These are phyloP conservation scores for Nebria ingens DNA, from an alignment of 1,140 invertebrate genomes.

Conservation along the genomic window DNA sequence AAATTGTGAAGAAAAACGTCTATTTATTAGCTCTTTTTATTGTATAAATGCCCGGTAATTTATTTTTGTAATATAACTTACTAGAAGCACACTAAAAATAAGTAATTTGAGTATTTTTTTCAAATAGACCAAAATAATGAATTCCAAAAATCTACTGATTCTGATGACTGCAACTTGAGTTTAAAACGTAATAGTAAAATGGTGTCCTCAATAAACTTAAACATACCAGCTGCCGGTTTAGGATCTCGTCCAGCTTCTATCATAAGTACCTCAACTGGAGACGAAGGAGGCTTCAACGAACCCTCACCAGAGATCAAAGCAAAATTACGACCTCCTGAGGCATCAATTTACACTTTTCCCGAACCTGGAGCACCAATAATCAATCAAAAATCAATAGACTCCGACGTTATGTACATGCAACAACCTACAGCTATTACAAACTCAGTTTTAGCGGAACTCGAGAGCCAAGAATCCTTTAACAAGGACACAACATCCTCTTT, in stretches of 20 bases:
- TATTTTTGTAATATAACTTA: too few relatives aligned
- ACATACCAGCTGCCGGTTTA: conserved; percentile 49
- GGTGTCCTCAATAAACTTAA: conserved; percentile 39
- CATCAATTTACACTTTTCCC: conserved; percentile 26
- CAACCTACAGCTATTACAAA: conserved; percentile 15
- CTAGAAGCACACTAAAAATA: too few relatives aligned
- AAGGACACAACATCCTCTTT: conserved; percentile 13
- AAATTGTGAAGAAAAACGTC: too few relatives aligned
- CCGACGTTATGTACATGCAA: conserved; percentile 30
- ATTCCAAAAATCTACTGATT: conserved; percentile 28
- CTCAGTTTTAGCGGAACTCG: conserved; percentile 29
- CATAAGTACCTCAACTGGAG: conserved; percentile 44
- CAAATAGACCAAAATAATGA: conserved; percentile 37
- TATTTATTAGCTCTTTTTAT: too few relatives aligned
- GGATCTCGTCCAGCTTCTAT: conserved; percentile 44
- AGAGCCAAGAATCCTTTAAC: conserved; percentile 25
- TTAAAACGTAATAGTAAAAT: conserved; percentile 27
- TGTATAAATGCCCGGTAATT: too few relatives aligned
- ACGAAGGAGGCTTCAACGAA: conserved; percentile 55
- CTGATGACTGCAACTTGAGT: neutral
- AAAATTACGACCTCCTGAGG: conserved; percentile 39
- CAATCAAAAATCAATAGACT: conserved; percentile 28
- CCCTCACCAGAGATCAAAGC: conserved; percentile 51
- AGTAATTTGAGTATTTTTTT: conserved; percentile 10
- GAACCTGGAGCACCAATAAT: conserved; percentile 21